phyloP scores from a whole-genome alignment of 2,888 invertebrate genomes.

The Mycalesis mineus region DNA sequence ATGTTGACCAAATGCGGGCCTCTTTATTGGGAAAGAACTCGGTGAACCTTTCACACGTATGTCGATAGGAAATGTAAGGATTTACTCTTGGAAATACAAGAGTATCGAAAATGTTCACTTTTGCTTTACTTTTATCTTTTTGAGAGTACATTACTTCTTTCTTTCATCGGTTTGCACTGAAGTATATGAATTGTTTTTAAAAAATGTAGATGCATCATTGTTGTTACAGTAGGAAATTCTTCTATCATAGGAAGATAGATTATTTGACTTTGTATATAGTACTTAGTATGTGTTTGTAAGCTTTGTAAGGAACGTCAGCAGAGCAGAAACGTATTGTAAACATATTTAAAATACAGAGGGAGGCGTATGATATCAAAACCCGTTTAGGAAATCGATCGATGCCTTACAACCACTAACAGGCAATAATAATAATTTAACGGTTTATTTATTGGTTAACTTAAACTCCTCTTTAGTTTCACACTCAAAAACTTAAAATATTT shows the following conservation, averaged over 20 bases:
- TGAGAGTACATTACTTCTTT: background rate
- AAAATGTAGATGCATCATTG: background rate
- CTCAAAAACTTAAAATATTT: background rate
- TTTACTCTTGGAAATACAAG: slow-evolving; percentile 28
- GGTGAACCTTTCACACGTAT: slow-evolving; percentile 28
- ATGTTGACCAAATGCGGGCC: slow-evolving; percentile 14
- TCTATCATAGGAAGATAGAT: background rate
- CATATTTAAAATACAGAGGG: too few species aligned
- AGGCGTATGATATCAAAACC: too few species aligned
- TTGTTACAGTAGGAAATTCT: background rate
- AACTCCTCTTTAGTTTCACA: background rate
- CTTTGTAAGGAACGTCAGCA: too few species aligned
- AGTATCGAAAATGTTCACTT: slow-evolving; percentile 7
- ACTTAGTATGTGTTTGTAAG: too few species aligned
- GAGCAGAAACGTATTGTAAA: too few species aligned
- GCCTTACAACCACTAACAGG: too few species aligned
- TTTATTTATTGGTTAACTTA: too few species aligned
- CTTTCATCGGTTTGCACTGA: background rate
- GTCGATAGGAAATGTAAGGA: slow-evolving; percentile 30
- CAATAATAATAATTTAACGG: too few species aligned
- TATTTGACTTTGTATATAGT: background rate
- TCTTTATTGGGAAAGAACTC: slow-evolving; percentile 26
- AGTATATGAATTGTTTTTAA: background rate
- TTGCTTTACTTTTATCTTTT: slow-evolving; percentile 1
- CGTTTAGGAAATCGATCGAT: too few species aligned